These are phyloP conservation scores for Anguilla anguilla DNA, from an alignment of 2,797 vertebrate genomes.

Conservation along the genomic window DNA sequence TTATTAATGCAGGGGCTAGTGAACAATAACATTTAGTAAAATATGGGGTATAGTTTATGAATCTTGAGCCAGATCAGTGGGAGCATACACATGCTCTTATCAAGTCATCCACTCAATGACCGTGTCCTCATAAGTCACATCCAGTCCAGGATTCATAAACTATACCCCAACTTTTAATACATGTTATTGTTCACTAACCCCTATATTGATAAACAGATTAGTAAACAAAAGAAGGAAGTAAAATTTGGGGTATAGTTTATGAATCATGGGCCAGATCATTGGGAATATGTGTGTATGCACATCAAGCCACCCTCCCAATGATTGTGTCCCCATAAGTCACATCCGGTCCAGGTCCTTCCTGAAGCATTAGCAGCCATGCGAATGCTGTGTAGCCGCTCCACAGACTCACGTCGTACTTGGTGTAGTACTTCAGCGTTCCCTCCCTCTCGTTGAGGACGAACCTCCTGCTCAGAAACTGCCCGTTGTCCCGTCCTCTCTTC, in stretches of 20 bases:
- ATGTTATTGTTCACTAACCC: neutral
- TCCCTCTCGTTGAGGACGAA: constrained; percentile 85
- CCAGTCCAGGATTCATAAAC: neutral
- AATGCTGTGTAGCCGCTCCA: neutral
- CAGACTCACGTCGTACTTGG: constrained; percentile 83
- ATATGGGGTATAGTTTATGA: neutral
- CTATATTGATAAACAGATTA: neutral
- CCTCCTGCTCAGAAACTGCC: constrained; percentile 82
- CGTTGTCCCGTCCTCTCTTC: constrained; percentile 86
- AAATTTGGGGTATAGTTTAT: neutral
- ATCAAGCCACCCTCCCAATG: too few relatives aligned
- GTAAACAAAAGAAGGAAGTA: neutral
- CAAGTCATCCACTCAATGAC: too few relatives aligned
- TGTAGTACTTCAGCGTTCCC: constrained; percentile 86
- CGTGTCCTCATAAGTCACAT: too few relatives aligned
- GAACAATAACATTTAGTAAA: neutral
- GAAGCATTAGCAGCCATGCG: neutral
- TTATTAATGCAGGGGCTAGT: neutral
- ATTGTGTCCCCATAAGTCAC: neutral
- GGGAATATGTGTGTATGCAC: too few relatives aligned
- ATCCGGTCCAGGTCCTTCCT: neutral
- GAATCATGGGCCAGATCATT: neutral
- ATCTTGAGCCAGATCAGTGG: neutral
- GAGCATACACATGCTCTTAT: too few relatives aligned
- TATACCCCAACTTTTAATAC: neutral